phyloP scores from a whole-genome alignment of 2,888 invertebrate genomes.

The Limenitis camilla region DNA sequence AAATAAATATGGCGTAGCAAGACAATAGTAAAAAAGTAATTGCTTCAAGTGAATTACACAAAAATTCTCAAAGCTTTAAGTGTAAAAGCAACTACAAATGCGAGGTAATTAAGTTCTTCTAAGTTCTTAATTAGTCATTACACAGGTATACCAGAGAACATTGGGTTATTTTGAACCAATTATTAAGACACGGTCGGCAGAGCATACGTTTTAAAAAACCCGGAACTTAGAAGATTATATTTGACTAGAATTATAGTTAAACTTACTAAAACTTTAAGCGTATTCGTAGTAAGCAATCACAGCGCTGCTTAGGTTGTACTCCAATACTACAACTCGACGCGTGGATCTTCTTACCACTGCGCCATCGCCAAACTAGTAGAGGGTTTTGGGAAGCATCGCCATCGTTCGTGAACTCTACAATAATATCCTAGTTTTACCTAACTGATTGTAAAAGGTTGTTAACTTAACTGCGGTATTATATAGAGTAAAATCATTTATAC shows the following conservation, averaged over 20 bases:
- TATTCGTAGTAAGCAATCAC: slow-evolving; percentile 47
- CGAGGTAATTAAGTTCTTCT: not conserved
- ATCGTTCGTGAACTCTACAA: slow-evolving; percentile 35
- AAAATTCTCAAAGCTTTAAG: not conserved
- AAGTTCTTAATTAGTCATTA: not conserved
- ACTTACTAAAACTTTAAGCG: slow-evolving; percentile 17
- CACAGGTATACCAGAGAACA: no score
- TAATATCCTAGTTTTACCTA: slow-evolving; percentile 32
- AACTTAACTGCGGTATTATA: slow-evolving; percentile 5
- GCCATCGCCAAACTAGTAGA: slow-evolving; percentile 42
- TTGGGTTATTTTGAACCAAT: no score
- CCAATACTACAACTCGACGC: slow-evolving; percentile 55
- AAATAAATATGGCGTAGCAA: not conserved
- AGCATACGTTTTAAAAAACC: not conserved
- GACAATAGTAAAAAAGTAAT: not conserved
- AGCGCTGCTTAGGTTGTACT: slow-evolving; percentile 40
- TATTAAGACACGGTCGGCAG: no score
- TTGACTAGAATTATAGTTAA: not conserved
- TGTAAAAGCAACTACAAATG: not conserved
- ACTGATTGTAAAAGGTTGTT: not conserved
- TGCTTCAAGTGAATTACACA: not conserved
- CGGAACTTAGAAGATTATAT: not conserved
- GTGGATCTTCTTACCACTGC: slow-evolving; percentile 43
- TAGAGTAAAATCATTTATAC: not conserved
- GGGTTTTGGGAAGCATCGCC: slow-evolving; percentile 31